Evolutionary conservation across 2,888 invertebrate genomes (phyloP).

Genomic region (Crocallis elinguaria): DNA sequence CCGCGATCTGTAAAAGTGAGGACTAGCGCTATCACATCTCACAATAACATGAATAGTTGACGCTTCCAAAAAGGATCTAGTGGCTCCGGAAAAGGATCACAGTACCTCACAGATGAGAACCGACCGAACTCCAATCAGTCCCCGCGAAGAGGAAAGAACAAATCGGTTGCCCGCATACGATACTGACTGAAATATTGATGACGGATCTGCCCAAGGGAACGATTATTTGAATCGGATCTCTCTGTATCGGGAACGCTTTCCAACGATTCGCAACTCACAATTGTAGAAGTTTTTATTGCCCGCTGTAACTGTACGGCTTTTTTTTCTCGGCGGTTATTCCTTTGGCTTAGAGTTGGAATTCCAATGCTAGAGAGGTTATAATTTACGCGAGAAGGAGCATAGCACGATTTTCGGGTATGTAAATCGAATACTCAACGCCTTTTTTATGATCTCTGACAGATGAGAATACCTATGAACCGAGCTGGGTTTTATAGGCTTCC

Average conservation of each 20-base stretch:
- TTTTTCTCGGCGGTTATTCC: conserved; percentile 29
- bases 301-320: conserved; percentile 32
- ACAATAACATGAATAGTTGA: neutral
- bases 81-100: conserved; percentile 29
- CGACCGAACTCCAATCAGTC: conserved; percentile 57
- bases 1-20: neutral
- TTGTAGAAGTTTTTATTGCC: conserved; percentile 63
- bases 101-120: conserved; percentile 49
- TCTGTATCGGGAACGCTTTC: conserved; percentile 54
- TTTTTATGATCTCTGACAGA: conserved; percentile 60
- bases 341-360: conserved; percentile 31
- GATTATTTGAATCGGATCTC: conserved; percentile 63
- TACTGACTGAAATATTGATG: conserved; percentile 69
- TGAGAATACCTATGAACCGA: conserved; percentile 56
- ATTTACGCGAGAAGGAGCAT: conserved; percentile 35
- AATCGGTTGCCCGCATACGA: conserved; percentile 58
- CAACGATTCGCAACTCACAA: conserved; percentile 55
- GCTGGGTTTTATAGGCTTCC: conserved; percentile 30
- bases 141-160: conserved; percentile 50
- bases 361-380: conserved; percentile 1
- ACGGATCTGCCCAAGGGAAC: conserved; percentile 64
- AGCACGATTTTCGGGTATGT: conserved; percentile 55
- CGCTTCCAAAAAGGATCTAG: neutral
- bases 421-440: conserved; percentile 50
- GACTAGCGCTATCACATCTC: neutral